A percentile compares a stretch with the other conserved stretches of the same genome.
Conservation (phyloP, 2,888 invertebrate species). For the Drosophila nr. perissopoda region DNA sequence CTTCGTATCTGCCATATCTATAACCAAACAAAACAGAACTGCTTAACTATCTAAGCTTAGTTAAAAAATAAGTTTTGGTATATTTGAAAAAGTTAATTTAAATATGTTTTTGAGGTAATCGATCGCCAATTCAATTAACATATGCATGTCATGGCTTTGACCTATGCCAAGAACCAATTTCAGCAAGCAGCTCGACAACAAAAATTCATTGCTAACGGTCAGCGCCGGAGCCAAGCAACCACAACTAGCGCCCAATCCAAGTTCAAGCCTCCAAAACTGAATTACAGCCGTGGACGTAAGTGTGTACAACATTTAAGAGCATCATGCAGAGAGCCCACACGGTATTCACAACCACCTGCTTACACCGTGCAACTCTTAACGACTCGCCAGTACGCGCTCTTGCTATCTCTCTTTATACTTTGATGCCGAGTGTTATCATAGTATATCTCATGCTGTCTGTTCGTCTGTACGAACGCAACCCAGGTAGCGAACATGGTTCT, state of each 20-base stretch:
- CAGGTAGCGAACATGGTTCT: no score
- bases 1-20: neutral
- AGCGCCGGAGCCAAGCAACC: constrained; percentile 11
- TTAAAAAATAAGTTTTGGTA: neutral
- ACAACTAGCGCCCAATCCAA: neutral
- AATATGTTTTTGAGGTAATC: neutral
- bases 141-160: constrained; percentile 52
- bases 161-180: constrained; percentile 57
- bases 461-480: no score
- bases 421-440: neutral
- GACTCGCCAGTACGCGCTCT: neutral
- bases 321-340: neutral
- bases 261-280: constrained; percentile 43
- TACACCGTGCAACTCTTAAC: constrained; percentile 5
- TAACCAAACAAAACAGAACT: neutral
- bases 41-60: no score
- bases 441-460: neutral
- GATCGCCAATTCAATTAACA: constrained; percentile 25
- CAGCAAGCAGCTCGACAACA: constrained; percentile 19
- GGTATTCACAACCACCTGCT: constrained; percentile 25
- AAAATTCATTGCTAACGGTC: constrained; percentile 26
- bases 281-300: neutral
- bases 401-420: neutral
- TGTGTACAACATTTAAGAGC: constrained; percentile 30
- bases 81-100: neutral